Percentiles rank a stretch among this genome's conserved stretches.
phyloP scores from a whole-genome alignment of 2,888 invertebrate genomes.

The Pyrrhosoma nymphula region DNA sequence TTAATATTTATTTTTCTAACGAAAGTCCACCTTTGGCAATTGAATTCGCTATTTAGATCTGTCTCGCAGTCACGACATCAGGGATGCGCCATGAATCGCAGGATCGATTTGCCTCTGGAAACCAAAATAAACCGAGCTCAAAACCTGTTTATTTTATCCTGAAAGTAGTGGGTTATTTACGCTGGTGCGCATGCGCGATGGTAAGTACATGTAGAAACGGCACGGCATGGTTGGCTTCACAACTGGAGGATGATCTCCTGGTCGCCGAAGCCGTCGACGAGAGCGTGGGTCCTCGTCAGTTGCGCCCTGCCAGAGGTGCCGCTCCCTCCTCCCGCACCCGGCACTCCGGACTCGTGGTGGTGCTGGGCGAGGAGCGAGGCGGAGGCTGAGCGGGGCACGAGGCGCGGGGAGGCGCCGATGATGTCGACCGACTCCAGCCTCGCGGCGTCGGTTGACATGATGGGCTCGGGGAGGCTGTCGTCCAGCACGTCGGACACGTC shows the following conservation, averaged over 20 bases:
- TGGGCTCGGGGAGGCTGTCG: constrained; percentile 69
- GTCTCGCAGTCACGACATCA: no score
- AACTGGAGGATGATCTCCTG: constrained; percentile 72
- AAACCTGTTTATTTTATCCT: no score
- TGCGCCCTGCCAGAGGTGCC: neutral
- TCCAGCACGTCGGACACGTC: constrained; percentile 71
- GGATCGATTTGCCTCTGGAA: no score
- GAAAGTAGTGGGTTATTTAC: no score
- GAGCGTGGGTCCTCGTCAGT: constrained; percentile 44
- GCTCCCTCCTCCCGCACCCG: neutral
- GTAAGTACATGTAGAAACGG: no score
- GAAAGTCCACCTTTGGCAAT: no score
- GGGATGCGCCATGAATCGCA: no score
- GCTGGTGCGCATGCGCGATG: no score
- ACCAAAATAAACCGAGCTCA: no score
- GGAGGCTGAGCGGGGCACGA: neutral
- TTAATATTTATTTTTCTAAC: no score
- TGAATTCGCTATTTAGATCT: no score
- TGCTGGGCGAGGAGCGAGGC: neutral
- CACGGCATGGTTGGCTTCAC: constrained; percentile 66
- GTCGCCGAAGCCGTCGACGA: constrained; percentile 70
- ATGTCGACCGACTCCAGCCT: neutral
- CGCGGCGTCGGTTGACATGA: neutral
- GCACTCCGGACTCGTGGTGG: neutral
- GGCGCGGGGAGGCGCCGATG: neutral